phyloP scores from a whole-genome alignment of 2,797 vertebrate species.

The Anolis apletophallus region DNA sequence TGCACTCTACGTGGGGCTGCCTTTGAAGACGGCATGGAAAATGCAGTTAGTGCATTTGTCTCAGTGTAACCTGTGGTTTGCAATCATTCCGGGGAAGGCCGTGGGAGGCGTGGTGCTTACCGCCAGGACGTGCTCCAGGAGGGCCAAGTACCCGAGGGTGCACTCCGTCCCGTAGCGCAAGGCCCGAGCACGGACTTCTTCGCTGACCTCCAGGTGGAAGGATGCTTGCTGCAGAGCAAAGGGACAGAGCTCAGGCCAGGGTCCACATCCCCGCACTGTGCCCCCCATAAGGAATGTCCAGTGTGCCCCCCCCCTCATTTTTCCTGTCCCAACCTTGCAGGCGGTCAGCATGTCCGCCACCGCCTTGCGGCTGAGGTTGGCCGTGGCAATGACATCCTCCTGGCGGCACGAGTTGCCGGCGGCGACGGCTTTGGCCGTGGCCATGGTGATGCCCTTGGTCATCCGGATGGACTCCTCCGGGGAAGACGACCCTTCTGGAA shows the following conservation, averaged over 20 bases:
- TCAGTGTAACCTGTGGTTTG: too few relatives aligned
- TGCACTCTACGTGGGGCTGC: too few relatives aligned
- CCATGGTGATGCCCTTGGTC: constrained; percentile 98
- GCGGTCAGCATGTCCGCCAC: constrained; percentile 94
- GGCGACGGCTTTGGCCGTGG: constrained; percentile 97
- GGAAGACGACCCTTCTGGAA: constrained; percentile 90
- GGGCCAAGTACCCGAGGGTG: constrained; percentile 88
- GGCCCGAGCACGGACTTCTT: constrained; percentile 87
- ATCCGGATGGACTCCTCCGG: constrained; percentile 98
- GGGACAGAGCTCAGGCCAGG: background rate
- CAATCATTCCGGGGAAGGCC: too few relatives aligned
- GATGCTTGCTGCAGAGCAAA: constrained; percentile 89
- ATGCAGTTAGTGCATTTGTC: too few relatives aligned
- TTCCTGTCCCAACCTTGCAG: constrained; percentile 88
- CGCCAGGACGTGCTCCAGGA: constrained; percentile 94
- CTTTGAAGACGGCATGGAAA: too few relatives aligned
- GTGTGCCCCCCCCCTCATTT: too few relatives aligned
- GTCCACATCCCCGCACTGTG: too few relatives aligned
- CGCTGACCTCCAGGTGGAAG: constrained; percentile 87
- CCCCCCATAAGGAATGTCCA: too few relatives aligned
- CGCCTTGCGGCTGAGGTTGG: constrained; percentile 98
- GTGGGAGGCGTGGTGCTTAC: constrained; percentile 72
- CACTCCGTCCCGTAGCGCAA: constrained; percentile 91
- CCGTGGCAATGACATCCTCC: constrained; percentile 96
- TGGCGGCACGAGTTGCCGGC: constrained; percentile 96